Conservation (phyloP, 2,797 vertebrate species). For the Notolepis coatsorum region DNA sequence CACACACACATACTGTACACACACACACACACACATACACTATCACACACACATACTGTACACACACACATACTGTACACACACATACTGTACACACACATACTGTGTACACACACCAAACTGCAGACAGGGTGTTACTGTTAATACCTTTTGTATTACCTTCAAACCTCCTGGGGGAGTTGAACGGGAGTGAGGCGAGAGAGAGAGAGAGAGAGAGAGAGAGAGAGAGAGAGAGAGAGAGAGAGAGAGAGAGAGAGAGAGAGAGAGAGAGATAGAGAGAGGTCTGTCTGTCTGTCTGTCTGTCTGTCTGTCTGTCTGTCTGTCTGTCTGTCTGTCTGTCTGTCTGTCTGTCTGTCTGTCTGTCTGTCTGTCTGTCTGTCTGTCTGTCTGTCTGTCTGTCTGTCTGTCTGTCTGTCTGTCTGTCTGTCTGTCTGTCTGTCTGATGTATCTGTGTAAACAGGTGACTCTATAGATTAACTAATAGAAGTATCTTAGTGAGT, state of each 20-base stretch:
- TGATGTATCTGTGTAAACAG: too few relatives aligned
- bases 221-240: not conserved
- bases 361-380: conserved; percentile 41
- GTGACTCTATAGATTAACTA: too few relatives aligned
- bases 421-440: too few relatives aligned
- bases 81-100: not conserved
- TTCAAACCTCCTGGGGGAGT: not conserved
- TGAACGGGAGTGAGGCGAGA: not conserved
- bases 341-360: conserved; percentile 6
- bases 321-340: conserved; percentile 40
- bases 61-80: conserved; percentile 2
- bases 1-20: not conserved
- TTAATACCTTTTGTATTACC: conserved; percentile 26
- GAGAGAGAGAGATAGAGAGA: not conserved
- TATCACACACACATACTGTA: conserved; percentile 1
- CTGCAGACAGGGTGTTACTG: not conserved
- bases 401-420: conserved; percentile 40
- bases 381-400: conserved; percentile 7
- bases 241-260: not conserved
- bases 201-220: not conserved
- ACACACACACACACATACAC: conserved; percentile 1
- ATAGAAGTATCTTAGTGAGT: too few relatives aligned
- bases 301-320: conserved; percentile 4
- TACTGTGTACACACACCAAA: not conserved
- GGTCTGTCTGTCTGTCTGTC: conserved; percentile 13